Percentiles rank a stretch among this genome's conserved stretches.
Evolutionary conservation across 2,113 vertebrate species (phyloP).

Genomic region (Oxyruncus cristatus): DNA sequence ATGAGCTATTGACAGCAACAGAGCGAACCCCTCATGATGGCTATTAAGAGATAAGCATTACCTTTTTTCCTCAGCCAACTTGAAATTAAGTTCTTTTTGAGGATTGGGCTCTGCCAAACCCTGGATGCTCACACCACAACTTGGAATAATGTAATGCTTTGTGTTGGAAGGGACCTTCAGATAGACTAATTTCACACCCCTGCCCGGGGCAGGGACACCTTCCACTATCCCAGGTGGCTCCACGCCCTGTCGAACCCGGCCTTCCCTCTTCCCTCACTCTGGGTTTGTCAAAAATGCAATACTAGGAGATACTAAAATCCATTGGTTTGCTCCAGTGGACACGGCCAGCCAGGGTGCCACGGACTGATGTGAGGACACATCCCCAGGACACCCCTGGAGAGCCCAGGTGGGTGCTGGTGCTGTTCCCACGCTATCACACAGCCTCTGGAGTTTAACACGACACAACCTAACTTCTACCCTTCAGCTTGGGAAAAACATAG

Average conservation of each 20-base stretch:
- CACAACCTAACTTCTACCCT: not conserved
- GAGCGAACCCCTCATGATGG: slow-evolving; percentile 27
- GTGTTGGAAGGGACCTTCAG: not conserved
- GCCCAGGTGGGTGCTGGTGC: accelerated
- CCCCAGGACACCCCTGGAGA: not conserved
- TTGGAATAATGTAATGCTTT: accelerated
- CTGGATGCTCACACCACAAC: not conserved
- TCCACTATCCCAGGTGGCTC: accelerated
- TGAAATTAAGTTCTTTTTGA: slow-evolving; percentile 32
- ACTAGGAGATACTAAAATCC: not conserved
- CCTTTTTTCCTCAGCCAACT: not conserved
- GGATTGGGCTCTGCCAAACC: not conserved
- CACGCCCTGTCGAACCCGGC: not conserved
- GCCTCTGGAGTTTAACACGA: not conserved
- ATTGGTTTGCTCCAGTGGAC: accelerated
- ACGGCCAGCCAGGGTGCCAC: accelerated
- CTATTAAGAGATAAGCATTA: not conserved
- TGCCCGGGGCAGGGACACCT: not conserved
- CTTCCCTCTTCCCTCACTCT: not conserved
- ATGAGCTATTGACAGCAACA: slow-evolving; percentile 69
- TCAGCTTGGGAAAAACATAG: slow-evolving; percentile 12
- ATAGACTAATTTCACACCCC: accelerated
- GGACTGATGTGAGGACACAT: not conserved
- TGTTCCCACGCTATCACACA: accelerated
- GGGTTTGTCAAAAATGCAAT: not conserved